Conservation (phyloP, 2,888 invertebrate species). For the Mantis religiosa region DNA sequence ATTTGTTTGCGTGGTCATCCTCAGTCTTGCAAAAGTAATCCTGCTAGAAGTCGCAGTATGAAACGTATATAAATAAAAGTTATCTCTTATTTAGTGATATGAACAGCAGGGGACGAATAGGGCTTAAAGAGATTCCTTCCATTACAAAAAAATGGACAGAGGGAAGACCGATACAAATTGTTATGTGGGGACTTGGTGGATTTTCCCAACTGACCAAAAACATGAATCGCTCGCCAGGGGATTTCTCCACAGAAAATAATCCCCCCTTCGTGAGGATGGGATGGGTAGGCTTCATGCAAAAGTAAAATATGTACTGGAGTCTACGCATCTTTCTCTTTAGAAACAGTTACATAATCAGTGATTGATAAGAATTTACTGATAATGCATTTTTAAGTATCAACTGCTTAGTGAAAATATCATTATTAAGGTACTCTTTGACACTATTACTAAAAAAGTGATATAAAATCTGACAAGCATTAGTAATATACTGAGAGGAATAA, state of each 20-base stretch:
- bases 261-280: background rate
- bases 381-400: too few relatives aligned
- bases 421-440: too few relatives aligned
- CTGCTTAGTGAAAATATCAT: too few relatives aligned
- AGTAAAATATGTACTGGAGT: background rate
- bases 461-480: too few relatives aligned
- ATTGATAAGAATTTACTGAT: too few relatives aligned
- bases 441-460: too few relatives aligned
- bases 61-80: background rate
- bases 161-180: slow-evolving; percentile 2
- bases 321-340: too few relatives aligned
- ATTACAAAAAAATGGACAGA: background rate
- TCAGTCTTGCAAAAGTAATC: too few relatives aligned
- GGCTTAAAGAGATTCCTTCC: background rate
- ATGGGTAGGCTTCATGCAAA: background rate
- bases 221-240: slow-evolving; percentile 1
- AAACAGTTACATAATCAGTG: too few relatives aligned
- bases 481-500: too few relatives aligned
- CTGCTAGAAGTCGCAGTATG: background rate
- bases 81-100: background rate
- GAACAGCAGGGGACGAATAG: background rate
- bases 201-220: slow-evolving; percentile 7
- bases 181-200: slow-evolving; percentile 1
- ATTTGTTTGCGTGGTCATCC: too few relatives aligned
- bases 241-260: slow-evolving; percentile 2